Base-by-base conservation (phyloP, 1,140 invertebrate species). In the Nasonia giraulti region DNA sequence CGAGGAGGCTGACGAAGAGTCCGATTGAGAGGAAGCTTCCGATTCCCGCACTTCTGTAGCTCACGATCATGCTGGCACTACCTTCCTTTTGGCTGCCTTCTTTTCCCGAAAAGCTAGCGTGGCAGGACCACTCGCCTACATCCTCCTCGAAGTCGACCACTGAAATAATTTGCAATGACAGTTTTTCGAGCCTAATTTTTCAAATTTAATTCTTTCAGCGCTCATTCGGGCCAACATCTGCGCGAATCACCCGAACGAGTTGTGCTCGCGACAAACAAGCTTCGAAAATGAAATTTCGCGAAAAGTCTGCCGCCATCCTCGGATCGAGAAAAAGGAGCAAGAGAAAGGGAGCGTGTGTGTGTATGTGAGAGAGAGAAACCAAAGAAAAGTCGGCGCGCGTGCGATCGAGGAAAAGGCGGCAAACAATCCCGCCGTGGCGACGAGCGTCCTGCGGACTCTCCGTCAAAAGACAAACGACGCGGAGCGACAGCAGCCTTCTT, bases 21-120 rank as follows among this genome's bases (percentile, higher is more conserved):
- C 20, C 73, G 33, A 78, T 55, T 0, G 74, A 69, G 3, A 82
- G 62, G 37, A 77, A 74, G 37, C 40, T 77, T 17, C 40, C 33
- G 12, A 82, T 8, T 27, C 74, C 71, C 20, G 40, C 2, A 23
- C n/a, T 55, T 31, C 14, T 47, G 8, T 85, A 86, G 83, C 85
- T 80, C 40, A 88, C 86, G 50, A 86, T 80, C 69, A 89, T 85
- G 31, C 81, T 17, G 10, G 88, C 86, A 7, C 20, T 85, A 17
- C 82, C 82, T 82, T 88, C 87, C 84, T 86, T 73, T n/a, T 85
- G 5, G 78, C 86, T 82, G 23, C 83, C 73, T 83, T 80, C 82
- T 75, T 85, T 17, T 75, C 84, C 23, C 23, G 47, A n/a, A 12
- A 87, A 75, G 7, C 84, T 84, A 7, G 74, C 62, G 10, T 86